Conservation (phyloP, 2,888 invertebrate genomes). For the Epistrophe eligans region DNA sequence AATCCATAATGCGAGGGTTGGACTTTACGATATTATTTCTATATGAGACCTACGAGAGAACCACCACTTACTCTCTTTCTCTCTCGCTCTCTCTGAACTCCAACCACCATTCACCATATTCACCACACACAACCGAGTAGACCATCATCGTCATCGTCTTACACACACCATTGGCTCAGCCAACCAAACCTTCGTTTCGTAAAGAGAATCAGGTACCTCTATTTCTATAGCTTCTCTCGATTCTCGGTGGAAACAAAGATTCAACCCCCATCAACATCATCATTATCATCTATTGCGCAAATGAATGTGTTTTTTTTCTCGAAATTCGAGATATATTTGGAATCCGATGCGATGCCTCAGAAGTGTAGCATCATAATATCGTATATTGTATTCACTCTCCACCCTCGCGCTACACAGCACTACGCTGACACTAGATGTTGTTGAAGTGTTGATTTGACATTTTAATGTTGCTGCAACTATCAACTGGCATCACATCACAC, state of each 20-base stretch:
- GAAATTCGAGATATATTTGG: constrained; percentile 55
- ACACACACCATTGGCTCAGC: constrained; percentile 47
- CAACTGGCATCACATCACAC: constrained; percentile 55
- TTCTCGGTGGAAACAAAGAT: constrained; percentile 34
- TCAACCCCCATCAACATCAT: constrained; percentile 59
- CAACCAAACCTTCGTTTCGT: constrained; percentile 63
- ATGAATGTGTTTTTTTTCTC: constrained; percentile 28
- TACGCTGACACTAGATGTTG: constrained; percentile 1
- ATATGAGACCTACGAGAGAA: constrained; percentile 18
- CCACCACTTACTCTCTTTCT: neutral
- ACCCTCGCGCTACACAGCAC: constrained; percentile 2
- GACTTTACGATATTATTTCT: constrained; percentile 24
- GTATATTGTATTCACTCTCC: constrained; percentile 15
- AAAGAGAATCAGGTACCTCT: constrained; percentile 20
- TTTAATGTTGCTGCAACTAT: constrained; percentile 69
- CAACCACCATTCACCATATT: constrained; percentile 19
- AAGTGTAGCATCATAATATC: constrained; percentile 40
- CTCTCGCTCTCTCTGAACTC: neutral
- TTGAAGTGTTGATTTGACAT: constrained; percentile 47
- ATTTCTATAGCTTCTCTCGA: constrained; percentile 8
- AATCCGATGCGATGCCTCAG: constrained; percentile 47
- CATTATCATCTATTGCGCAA: constrained; percentile 61
- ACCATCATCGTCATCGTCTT: constrained; percentile 59
- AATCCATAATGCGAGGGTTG: constrained; percentile 44
- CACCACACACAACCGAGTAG: constrained; percentile 30